Evolutionary conservation across 2,888 invertebrate species (phyloP), one percentile per base, ranked within the genome.

Genomic region (Euplagia quadripunctaria): DNA sequence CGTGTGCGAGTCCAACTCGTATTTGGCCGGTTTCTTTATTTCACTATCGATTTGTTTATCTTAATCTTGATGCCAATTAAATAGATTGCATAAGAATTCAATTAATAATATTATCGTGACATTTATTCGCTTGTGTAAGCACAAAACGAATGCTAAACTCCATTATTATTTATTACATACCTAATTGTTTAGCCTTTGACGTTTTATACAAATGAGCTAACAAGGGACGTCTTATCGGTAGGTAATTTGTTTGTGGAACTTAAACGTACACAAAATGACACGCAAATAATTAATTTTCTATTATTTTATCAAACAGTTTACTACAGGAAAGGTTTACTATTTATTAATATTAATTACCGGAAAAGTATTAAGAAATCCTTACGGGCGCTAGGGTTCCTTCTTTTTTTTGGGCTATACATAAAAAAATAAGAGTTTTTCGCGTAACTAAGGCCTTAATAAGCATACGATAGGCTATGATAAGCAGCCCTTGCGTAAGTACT

Each of bases 171-270:
- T 81, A 82, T 83, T 81, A 79, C 77, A 72, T 74, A 73, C 75
- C 79, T 87, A 84, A 87, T 85, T 72, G 82, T 82, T 64, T 70
- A 82, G 76, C 84, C 81, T 84, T 81, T 88, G 87, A 88, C 85
- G 80, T 87, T 83, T 76, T 79, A 78, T 85, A 88, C 85, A 88
- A 88, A 88, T 86, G 80, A 83, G 81, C 83, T 82, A 83, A 83
- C 82, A 83, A 78, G 58, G 41, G 20, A 61, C 58, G 17, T 31
- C 63, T 63, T 70, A 70, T 70, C 69, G 61, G 41, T 16, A n/a
- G 16, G 12, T 70, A 63, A 70, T 66, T 71, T 71, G 55, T 46
- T 71, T 55, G 14, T 16, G 31, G 16, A 73, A 31, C 20, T 52
- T n/a, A 66, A 73, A 63, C 1, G 58, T 64, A 74, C 69, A 64